phyloP scores from a whole-genome alignment of 2,797 vertebrate species.

The Adrianichthys oophorus region DNA sequence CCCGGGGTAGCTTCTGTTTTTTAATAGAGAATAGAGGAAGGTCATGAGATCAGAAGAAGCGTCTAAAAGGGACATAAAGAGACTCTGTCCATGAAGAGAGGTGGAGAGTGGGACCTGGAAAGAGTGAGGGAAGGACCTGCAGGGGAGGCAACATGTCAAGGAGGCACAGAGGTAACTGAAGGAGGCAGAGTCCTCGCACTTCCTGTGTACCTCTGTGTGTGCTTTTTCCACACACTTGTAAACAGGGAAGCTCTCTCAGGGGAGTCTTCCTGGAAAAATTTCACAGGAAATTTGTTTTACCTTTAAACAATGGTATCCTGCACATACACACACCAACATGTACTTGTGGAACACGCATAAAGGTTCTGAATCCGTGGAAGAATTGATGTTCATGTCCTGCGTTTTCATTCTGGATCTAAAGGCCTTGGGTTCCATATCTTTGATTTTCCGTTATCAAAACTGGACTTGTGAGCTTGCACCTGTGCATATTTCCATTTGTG shows the following conservation, averaged over 20 bases:
- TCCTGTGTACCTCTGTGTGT: conserved; percentile 1
- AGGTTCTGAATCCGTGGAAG: not conserved
- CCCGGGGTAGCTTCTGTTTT: conserved; percentile 37
- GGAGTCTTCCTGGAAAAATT: conserved; percentile 71
- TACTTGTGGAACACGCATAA: not conserved
- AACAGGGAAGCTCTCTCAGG: conserved; percentile 64
- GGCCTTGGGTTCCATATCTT: conserved; percentile 18
- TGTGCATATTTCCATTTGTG: conserved; percentile 33
- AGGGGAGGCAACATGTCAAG: conserved; percentile 64
- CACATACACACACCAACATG: conserved; percentile 16
- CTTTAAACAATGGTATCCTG: conserved; percentile 62
- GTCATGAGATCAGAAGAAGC: conserved; percentile 52
- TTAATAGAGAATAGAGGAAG: conserved; percentile 30
- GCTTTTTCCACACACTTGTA: conserved; percentile 45
- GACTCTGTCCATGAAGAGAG: conserved; percentile 38
- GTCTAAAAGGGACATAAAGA: conserved; percentile 25
- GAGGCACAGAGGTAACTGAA: conserved; percentile 55
- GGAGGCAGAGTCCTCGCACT: conserved; percentile 37
- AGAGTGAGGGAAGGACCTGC: conserved; percentile 6
- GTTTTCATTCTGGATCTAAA: conserved; percentile 1
- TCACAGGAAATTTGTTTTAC: conserved; percentile 67
- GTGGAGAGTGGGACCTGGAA: conserved; percentile 6
- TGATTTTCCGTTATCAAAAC: conserved; percentile 35
- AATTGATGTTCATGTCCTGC: conserved; percentile 1
- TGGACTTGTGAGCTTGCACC: conserved; percentile 48